phyloP scores from a whole-genome alignment of 2,113 vertebrate species.

The Dicentrarchus labrax region DNA sequence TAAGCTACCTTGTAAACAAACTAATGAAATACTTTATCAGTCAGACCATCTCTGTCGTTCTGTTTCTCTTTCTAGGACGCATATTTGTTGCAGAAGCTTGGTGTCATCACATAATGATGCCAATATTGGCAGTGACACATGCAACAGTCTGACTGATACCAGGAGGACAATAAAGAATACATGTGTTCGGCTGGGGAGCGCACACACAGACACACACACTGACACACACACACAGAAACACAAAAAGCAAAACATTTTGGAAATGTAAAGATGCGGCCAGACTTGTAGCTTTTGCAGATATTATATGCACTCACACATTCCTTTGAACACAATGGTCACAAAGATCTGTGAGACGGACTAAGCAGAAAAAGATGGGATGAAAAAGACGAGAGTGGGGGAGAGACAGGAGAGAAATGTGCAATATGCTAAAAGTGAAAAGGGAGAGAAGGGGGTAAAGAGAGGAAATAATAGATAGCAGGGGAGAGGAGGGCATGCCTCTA shows the following conservation, averaged over 20 bases:
- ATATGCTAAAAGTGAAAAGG: constrained; percentile 22
- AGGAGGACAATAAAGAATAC: constrained; percentile 26
- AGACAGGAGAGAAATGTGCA: constrained; percentile 9
- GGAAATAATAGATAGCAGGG: constrained; percentile 53
- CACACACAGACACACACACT: neutral
- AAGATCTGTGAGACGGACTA: constrained; percentile 3
- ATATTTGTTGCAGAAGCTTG: constrained; percentile 35
- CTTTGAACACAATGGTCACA: constrained; percentile 6
- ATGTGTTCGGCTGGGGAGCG: constrained; percentile 2
- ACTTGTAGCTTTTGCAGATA: constrained; percentile 5
- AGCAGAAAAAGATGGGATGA: constrained; percentile 38
- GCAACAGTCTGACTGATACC: neutral
- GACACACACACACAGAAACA: neutral
- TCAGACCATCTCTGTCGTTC: neutral
- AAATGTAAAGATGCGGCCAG: neutral
- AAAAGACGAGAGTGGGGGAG: neutral
- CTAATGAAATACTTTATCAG: constrained; percentile 35
- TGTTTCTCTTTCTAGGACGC: neutral
- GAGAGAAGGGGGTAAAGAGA: constrained; percentile 19
- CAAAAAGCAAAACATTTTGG: neutral
- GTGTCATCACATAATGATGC: constrained; percentile 1
- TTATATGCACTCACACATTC: constrained; percentile 28
- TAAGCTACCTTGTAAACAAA: constrained; percentile 37
- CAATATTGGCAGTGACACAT: constrained; percentile 10
- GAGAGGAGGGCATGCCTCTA: constrained; percentile 73